Evolutionary conservation across 2,888 invertebrate genomes (phyloP).

Genomic region (Hololepta plana): DNA sequence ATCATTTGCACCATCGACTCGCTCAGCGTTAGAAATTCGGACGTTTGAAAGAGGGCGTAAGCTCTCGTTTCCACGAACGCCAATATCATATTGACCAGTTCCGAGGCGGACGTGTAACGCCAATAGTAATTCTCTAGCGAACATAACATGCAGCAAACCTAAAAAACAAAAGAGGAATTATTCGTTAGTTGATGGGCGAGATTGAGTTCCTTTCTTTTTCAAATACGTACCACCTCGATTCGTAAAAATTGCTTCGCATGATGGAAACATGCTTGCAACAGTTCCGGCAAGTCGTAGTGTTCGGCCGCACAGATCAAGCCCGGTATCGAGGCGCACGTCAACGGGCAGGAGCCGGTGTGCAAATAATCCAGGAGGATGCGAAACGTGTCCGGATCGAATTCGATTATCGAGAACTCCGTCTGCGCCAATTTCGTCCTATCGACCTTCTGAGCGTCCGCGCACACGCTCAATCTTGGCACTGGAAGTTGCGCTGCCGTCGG

Average conservation of each 20-base stretch:
- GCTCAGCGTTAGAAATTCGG: constrained; percentile 72
- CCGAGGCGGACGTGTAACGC: constrained; percentile 87
- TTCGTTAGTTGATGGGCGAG: background rate
- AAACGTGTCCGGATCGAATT: constrained; percentile 89
- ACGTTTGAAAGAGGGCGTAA: constrained; percentile 64
- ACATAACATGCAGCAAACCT: constrained; percentile 84
- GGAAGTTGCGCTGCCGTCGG: constrained; percentile 52
- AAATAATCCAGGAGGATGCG: constrained; percentile 78
- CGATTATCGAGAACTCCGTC: constrained; percentile 89
- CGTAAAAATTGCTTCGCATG: constrained; percentile 87
- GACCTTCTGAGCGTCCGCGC: constrained; percentile 87
- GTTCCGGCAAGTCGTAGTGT: constrained; percentile 82
- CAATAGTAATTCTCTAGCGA: constrained; percentile 88
- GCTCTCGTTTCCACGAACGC: constrained; percentile 79
- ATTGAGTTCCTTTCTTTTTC: too few relatives aligned
- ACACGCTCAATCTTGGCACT: constrained; percentile 76
- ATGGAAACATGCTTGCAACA: constrained; percentile 87
- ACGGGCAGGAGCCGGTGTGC: constrained; percentile 81
- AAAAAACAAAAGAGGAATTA: constrained; percentile 13
- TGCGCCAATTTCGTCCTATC: constrained; percentile 82
- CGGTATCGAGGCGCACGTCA: constrained; percentile 83
- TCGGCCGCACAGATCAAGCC: constrained; percentile 88
- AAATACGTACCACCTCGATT: constrained; percentile 60
- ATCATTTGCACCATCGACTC: constrained; percentile 93
- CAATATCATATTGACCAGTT: constrained; percentile 85